Conservation (phyloP, 2,888 invertebrate genomes). For the Lepeophtheirus nordmannii region DNA sequence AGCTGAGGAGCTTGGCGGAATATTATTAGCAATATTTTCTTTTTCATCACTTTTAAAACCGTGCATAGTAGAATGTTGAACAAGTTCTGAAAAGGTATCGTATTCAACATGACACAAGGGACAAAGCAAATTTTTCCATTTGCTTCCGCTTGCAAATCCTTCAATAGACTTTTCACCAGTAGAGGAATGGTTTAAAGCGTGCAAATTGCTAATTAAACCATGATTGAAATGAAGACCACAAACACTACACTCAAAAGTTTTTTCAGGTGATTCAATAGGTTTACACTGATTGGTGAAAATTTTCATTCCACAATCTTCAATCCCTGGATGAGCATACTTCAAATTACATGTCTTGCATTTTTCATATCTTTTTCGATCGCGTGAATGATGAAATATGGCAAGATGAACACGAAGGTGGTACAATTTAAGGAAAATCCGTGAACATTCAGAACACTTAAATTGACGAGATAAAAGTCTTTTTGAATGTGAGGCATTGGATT, state of each 20-base stretch:
- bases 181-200: not conserved
- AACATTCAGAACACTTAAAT: not conserved
- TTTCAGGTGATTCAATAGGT: too few relatives aligned
- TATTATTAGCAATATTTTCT: conserved; percentile 26
- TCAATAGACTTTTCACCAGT: not conserved
- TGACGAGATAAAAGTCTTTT: not conserved
- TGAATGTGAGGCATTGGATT: conserved; percentile 27
- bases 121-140: not conserved
- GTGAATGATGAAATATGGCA: not conserved
- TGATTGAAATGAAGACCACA: not conserved
- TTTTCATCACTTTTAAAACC: conserved; percentile 30
- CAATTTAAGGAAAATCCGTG: not conserved
- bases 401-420: not conserved
- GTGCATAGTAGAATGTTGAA: not conserved
- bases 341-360: not conserved
- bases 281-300: not conserved
- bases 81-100: not conserved
- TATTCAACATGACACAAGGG: conserved; percentile 1
- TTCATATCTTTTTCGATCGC: not conserved
- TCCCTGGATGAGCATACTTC: not conserved
- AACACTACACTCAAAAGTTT: not conserved
- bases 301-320: not conserved
- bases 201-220: not conserved
- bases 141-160: not conserved
- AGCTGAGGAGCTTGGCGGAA: not conserved